These are phyloP conservation scores for Emmelina monodactyla DNA, from an alignment of 2,888 invertebrate species.

Conservation along the genomic window DNA sequence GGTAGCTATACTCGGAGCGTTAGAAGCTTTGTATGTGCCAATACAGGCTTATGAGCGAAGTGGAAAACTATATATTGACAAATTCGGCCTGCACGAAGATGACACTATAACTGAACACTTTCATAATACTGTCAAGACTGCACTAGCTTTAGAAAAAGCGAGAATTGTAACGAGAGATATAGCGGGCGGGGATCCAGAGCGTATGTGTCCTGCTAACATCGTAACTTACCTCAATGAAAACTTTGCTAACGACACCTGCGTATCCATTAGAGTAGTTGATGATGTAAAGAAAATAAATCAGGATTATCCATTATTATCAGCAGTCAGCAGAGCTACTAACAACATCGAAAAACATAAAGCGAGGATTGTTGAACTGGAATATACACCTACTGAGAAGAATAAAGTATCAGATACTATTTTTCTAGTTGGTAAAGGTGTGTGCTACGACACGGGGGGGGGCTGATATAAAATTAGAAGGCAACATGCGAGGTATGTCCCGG, in stretches of 20 bases:
- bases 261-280: constrained; percentile 69
- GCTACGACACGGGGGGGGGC: constrained; percentile 82
- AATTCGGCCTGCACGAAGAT: constrained; percentile 70
- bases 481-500: constrained; percentile 84
- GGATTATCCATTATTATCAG: constrained; percentile 81
- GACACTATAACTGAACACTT: constrained; percentile 59
- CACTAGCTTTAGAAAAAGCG: constrained; percentile 72
- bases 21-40: constrained; percentile 88
- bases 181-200: constrained; percentile 85
- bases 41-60: constrained; percentile 76
- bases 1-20: constrained; percentile 83
- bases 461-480: constrained; percentile 73
- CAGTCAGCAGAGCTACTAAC: constrained; percentile 78
- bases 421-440: constrained; percentile 91
- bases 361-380: constrained; percentile 68
- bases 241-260: constrained; percentile 66
- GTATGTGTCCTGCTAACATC: constrained; percentile 83
- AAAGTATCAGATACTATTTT: constrained; percentile 74
- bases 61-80: constrained; percentile 64
- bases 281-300: constrained; percentile 67
- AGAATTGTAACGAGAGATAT: constrained; percentile 60
- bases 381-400: constrained; percentile 59
- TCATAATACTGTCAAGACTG: constrained; percentile 65
- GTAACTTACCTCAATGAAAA: constrained; percentile 76
- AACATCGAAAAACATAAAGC: constrained; percentile 71